Base-by-base conservation (phyloP, 2,113 vertebrate genomes). In the Eubucco bourcierii region DNA sequence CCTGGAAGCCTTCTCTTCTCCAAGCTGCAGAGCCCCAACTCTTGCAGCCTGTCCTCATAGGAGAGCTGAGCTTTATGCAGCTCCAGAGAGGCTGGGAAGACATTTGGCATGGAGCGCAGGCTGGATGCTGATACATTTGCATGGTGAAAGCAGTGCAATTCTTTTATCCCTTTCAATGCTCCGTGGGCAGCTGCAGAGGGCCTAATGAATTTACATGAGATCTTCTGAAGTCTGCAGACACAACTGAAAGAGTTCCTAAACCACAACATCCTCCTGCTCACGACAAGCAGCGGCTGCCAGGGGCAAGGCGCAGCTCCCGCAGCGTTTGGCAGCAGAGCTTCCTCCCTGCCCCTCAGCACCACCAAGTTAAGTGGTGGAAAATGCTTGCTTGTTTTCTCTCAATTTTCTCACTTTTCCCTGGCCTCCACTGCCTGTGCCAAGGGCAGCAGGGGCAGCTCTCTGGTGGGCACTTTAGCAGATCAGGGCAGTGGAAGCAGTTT, bases 91-190 rank as follows among this genome's bases (percentile, higher is more conserved):
- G 29, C 89, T 61, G 52, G 31, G 80, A 91, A 90, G 80, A 77
- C 79, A 87, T 68, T 86, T 97, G 94, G 95, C 88, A 95, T 92
- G 77, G 76, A 94, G 77, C 81, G 75, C 74, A 75, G 80, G 34
- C 93, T 84, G 61, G 80, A 92, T 92, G 72, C 78, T 82, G 94
- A 90, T 79, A 85, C 77, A 73, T 93, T 93, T 72, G 76, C 77
- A 84, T 60, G 90, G 70, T 59, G 81, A 90, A 94, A 93, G 83
- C 50, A 95, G 97, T 80, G 80, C 61, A 74, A 95, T 96, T 97
- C 95, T 96, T 97, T 92, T 92, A 95, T 95, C 77, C 31, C 68
- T 84, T 86, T 87, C 87, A 97, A 94, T 76, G 82, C 89, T 92
- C 44, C 28, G 61, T 79, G 73, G 91, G 92, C 67, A 79, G 67